Percentiles rank a stretch among this genome's conserved stretches.
These are phyloP conservation scores for Leucopternis melanops DNA, from an alignment of 2,113 vertebrate genomes.

Conservation along the genomic window DNA sequence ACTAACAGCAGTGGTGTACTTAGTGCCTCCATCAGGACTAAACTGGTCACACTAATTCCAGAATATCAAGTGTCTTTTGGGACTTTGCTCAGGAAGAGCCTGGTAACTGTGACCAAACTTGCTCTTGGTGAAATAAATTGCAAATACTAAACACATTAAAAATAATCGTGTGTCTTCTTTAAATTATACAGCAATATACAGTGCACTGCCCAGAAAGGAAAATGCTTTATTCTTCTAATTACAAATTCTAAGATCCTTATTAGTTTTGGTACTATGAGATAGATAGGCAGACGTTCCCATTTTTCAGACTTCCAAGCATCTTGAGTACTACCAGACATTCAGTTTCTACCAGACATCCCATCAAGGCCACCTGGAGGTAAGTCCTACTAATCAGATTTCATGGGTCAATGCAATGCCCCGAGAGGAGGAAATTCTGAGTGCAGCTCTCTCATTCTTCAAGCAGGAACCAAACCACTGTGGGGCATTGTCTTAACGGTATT, in stretches of 20 bases:
- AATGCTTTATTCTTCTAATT: neutral
- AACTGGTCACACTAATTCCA: neutral
- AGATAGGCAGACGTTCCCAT: neutral
- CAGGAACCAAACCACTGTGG: slow-evolving; percentile 9
- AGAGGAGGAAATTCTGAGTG: slow-evolving; percentile 8
- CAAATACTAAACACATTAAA: neutral
- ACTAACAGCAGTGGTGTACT: neutral
- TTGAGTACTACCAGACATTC: neutral
- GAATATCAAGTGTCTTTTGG: neutral
- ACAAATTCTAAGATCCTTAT: neutral
- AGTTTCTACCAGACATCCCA: neutral
- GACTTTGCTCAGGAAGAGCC: neutral
- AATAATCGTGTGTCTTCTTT: neutral
- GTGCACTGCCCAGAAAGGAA: neutral
- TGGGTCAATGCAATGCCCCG: neutral
- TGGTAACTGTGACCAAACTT: neutral
- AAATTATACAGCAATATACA: neutral
- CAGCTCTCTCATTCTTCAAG: neutral
- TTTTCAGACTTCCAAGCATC: neutral
- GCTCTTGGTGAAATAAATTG: neutral
- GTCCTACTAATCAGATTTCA: slow-evolving; percentile 49
- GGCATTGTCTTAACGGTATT: neutral
- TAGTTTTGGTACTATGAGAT: neutral
- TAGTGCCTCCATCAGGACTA: neutral
- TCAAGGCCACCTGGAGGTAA: slow-evolving; percentile 26